phyloP scores from a whole-genome alignment of 2,113 vertebrate species.

The Xyrauchen texanus region DNA sequence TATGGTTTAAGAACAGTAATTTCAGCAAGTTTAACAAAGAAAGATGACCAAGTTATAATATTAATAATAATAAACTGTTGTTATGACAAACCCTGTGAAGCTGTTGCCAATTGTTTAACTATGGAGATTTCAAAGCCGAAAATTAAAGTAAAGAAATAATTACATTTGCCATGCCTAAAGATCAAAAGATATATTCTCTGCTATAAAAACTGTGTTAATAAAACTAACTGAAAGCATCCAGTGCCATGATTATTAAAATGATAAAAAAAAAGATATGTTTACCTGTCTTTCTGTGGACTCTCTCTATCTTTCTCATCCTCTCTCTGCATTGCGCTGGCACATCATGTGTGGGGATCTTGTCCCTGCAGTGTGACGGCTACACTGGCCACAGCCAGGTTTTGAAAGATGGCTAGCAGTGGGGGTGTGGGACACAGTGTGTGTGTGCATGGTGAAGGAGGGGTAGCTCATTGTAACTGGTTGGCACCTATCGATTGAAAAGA shows the following conservation, averaged over 20 bases:
- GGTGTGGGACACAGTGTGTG: slow-evolving; percentile 25
- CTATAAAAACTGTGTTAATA: background rate
- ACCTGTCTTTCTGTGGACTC: slow-evolving; percentile 42
- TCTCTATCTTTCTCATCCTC: slow-evolving; percentile 43
- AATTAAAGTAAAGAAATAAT: background rate
- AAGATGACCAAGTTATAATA: background rate
- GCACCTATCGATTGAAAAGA: slow-evolving; percentile 46
- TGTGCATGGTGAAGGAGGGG: slow-evolving; percentile 24
- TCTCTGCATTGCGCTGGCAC: slow-evolving; percentile 51
- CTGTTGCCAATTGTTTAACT: background rate
- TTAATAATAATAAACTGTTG: background rate
- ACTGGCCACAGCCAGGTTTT: slow-evolving; percentile 49
- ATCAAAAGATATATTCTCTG: background rate
- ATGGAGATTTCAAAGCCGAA: background rate
- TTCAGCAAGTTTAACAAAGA: background rate
- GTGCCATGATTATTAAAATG: background rate
- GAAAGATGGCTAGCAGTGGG: slow-evolving; percentile 49
- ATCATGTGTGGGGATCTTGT: slow-evolving; percentile 60
- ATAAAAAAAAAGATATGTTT: slow-evolving; percentile 7
- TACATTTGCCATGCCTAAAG: background rate
- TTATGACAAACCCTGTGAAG: background rate
- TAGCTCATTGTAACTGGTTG: slow-evolving; percentile 29
- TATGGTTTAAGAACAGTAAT: background rate
- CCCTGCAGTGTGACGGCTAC: slow-evolving; percentile 63
- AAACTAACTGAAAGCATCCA: too few species aligned